Conservation (phyloP, 1,140 invertebrate species). For the Heliothis subflexa region DNA sequence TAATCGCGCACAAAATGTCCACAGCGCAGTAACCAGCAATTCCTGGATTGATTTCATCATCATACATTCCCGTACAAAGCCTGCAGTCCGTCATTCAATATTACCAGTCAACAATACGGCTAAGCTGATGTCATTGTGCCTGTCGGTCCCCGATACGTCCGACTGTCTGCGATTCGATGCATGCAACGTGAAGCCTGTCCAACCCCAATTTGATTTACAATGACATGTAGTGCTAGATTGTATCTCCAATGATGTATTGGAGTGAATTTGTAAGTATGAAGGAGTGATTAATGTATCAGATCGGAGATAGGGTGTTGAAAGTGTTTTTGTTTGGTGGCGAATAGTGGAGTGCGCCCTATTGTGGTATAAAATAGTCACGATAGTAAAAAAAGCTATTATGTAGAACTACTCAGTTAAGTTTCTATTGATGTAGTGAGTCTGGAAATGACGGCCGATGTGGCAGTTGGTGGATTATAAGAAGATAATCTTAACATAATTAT, state of each 20-base stretch:
- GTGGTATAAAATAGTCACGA: no score
- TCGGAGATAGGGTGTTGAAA: background rate
- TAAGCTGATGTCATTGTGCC: conserved; percentile 43
- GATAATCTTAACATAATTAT: no score
- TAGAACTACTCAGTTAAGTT: no score
- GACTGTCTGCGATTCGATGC: conserved; percentile 42
- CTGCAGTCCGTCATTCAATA: background rate
- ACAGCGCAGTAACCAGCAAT: no score
- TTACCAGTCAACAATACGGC: conserved; percentile 31
- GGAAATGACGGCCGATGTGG: no score
- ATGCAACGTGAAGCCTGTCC: conserved; percentile 29
- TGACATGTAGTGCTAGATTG: conserved; percentile 15
- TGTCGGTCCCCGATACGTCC: conserved; percentile 44
- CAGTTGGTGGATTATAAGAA: no score
- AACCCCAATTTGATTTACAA: conserved; percentile 47
- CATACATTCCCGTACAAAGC: no score
- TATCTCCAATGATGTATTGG: conserved; percentile 31
- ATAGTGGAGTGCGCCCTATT: background rate
- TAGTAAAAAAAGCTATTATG: no score
- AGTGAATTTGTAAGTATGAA: conserved; percentile 23
- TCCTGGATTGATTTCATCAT: no score
- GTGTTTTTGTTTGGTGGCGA: background rate
- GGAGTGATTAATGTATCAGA: conserved; percentile 23
- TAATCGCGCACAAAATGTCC: no score
- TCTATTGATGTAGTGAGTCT: no score